Conservation (phyloP, 1,140 invertebrate species). For the Anastrepha obliqua region DNA sequence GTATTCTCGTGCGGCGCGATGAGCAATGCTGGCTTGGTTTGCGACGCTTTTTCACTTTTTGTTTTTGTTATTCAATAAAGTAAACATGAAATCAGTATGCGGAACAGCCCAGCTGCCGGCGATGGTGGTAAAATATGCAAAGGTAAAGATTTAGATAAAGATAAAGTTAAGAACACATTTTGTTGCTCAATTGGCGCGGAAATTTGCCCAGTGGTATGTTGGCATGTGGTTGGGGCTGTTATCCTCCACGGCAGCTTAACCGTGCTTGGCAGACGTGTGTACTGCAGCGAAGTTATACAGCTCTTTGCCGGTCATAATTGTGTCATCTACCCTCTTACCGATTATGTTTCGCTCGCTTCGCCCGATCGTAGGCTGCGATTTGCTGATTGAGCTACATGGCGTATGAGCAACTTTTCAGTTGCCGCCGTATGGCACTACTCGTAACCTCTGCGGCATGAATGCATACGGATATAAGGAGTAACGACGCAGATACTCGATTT, state of each 20-base stretch:
- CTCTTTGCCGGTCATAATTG: not conserved
- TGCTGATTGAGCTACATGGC: not conserved
- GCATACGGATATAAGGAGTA: too few relatives aligned
- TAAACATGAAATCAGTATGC: constrained; percentile 4
- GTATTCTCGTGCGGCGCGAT: not conserved
- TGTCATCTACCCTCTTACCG: not conserved
- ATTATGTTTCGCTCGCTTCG: not conserved
- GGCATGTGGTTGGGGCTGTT: not conserved
- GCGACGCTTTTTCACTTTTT: not conserved
- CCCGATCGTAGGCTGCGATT: not conserved
- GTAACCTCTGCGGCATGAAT: too few relatives aligned
- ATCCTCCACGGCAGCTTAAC: not conserved
- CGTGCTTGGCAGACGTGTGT: not conserved
- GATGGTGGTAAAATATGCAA: not conserved
- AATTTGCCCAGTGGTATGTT: not conserved
- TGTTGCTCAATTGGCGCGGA: not conserved
- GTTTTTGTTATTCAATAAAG: not conserved
- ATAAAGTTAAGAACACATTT: not conserved
- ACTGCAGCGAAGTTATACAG: not conserved
- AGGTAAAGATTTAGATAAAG: not conserved
- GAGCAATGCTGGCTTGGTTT: not conserved
- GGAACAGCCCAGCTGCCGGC: not conserved
- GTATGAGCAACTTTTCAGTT: constrained; percentile 23
- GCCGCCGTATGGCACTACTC: not conserved
- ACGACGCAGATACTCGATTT: not conserved